These are phyloP conservation scores for Threskiornis aethiopicus DNA, from an alignment of 2,797 vertebrate species.

Conservation along the genomic window DNA sequence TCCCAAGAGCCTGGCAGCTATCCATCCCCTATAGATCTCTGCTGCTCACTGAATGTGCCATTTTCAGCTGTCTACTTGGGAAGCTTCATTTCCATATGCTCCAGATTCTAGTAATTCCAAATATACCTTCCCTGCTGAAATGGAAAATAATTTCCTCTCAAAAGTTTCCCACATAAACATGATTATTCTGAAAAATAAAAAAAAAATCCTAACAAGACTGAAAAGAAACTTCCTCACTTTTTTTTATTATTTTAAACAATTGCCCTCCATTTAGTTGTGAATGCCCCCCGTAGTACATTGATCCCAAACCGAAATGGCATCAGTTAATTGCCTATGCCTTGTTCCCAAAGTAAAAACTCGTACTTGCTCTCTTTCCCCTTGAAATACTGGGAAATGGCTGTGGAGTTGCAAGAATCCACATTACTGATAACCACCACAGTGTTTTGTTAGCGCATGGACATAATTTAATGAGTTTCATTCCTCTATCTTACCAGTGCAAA, in stretches of 20 bases:
- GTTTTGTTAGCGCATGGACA: not conserved
- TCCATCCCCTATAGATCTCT: not conserved
- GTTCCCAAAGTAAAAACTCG: not conserved
- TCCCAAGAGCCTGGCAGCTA: not conserved
- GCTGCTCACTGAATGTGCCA: not conserved
- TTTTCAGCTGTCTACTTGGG: not conserved
- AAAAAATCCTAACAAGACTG: not conserved
- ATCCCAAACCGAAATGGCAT: not conserved
- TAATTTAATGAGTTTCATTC: not conserved
- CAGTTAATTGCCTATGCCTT: not conserved
- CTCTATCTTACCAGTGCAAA: not conserved
- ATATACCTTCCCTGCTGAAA: not conserved
- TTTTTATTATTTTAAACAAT: not conserved
- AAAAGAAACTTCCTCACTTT: not conserved
- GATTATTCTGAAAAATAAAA: not conserved
- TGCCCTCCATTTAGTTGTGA: not conserved
- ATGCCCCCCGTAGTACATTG: not conserved
- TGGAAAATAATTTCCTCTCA: not conserved
- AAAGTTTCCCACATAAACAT: not conserved
- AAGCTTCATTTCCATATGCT: conserved; percentile 15
- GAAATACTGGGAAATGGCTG: not conserved
- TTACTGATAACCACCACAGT: not conserved
- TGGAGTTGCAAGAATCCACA: not conserved
- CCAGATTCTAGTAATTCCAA: not conserved
- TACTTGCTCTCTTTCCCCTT: not conserved